phyloP scores from a whole-genome alignment of 2,113 vertebrate genomes.

The Cheirogaleus medius region DNA sequence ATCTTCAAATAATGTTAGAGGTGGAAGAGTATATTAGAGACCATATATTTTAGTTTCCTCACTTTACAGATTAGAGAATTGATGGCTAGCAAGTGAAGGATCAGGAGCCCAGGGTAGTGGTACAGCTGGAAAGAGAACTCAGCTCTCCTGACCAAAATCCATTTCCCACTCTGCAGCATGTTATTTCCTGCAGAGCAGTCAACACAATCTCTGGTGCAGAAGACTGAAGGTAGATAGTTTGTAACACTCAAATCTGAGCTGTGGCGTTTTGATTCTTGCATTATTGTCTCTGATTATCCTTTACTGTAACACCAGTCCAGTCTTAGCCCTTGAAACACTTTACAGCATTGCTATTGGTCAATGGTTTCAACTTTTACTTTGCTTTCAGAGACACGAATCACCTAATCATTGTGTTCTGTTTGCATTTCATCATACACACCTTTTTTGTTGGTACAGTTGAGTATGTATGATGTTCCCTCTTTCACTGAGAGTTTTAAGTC shows the following conservation, averaged over 20 bases:
- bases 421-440: background rate
- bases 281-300: background rate
- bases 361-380: background rate
- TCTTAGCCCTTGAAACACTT: background rate
- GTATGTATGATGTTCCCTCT: background rate
- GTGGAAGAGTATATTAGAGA: background rate
- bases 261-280: background rate
- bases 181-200: background rate
- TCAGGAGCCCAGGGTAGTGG: background rate
- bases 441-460: background rate
- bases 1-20: background rate
- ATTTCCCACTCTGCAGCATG: background rate
- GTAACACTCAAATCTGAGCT: background rate
- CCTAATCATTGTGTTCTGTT: background rate
- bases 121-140: background rate
- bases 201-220: background rate
- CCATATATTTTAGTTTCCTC: background rate
- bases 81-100: background rate
- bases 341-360: background rate
- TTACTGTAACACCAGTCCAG: background rate
- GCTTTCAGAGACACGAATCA: conserved; percentile 2
- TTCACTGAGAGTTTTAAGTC: background rate
- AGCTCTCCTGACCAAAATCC: background rate
- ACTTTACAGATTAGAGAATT: background rate
- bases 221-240: background rate